A percentile compares a stretch with the other conserved stretches of the same genome.
Conservation (phyloP, 2,113 vertebrate species). For the Phyllostomus discolor region DNA sequence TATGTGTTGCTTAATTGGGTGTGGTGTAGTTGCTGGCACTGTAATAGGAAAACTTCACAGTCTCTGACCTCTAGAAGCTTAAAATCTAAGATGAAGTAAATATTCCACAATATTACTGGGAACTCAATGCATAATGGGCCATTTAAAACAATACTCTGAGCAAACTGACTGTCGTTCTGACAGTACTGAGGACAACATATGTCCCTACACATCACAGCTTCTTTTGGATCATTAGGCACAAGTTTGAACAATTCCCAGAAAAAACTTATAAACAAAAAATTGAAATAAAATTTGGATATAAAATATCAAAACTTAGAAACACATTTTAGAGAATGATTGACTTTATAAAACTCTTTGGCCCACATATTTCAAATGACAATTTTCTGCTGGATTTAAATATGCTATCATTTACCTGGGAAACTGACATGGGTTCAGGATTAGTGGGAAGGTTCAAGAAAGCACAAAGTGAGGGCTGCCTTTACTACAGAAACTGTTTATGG, state of each 20-base stretch:
- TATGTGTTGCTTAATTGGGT: background rate
- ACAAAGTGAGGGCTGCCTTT: background rate
- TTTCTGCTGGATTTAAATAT: background rate
- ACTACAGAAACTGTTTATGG: background rate
- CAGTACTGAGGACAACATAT: slow-evolving; percentile 25
- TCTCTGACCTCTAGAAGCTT: slow-evolving; percentile 12
- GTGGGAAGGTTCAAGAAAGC: background rate
- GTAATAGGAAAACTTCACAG: slow-evolving; percentile 13
- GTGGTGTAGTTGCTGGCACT: background rate
- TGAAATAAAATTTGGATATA: background rate
- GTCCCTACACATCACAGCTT: slow-evolving; percentile 31
- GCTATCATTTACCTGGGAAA: background rate
- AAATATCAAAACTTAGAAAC: background rate
- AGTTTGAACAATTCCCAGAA: slow-evolving; percentile 26
- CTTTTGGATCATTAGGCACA: slow-evolving; percentile 37
- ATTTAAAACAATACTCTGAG: slow-evolving; percentile 42
- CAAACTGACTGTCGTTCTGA: slow-evolving; percentile 31
- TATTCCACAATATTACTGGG: background rate
- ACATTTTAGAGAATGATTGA: background rate
- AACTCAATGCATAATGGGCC: background rate
- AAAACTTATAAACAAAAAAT: slow-evolving; percentile 11
- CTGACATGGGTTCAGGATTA: background rate
- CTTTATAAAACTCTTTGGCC: background rate
- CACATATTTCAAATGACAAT: background rate
- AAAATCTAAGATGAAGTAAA: slow-evolving; percentile 41